phyloP scores from a whole-genome alignment of 2,888 invertebrate genomes.

The Rhamnusium bicolor region DNA sequence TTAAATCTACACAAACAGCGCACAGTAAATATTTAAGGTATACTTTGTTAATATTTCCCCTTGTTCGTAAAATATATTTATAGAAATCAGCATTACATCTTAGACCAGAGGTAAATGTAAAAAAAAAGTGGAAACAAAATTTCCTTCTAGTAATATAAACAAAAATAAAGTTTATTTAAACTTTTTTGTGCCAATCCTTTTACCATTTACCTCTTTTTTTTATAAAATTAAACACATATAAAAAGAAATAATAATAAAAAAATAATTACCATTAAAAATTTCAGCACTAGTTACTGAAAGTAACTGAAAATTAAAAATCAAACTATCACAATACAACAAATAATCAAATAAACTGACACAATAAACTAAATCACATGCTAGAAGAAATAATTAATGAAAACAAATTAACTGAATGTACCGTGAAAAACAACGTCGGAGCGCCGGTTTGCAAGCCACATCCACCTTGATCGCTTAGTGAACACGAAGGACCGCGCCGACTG shows the following conservation, averaged over 20 bases:
- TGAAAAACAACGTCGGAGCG: conserved; percentile 23
- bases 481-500: conserved; percentile 51
- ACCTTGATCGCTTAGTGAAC: conserved; percentile 37
- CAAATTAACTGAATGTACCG: conserved; percentile 18
- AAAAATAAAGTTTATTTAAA: not conserved
- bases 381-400: not conserved
- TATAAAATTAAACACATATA: not conserved
- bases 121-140: not conserved
- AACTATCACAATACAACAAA: conserved; percentile 24
- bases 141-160: not conserved
- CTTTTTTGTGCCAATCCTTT: not conserved
- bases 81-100: conserved; percentile 29
- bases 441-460: conserved; percentile 19
- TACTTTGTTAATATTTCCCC: not conserved
- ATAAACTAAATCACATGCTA: conserved; percentile 20
- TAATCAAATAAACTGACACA: conserved; percentile 26
- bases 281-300: conserved; percentile 7
- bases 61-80: conserved; percentile 1
- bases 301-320: conserved; percentile 22
- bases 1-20: conserved; percentile 14
- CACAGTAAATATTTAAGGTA: conserved; percentile 20
- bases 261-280: conserved; percentile 28
- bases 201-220: not conserved
- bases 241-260: conserved; percentile 2
- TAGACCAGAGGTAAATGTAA: not conserved